Percentiles rank a stretch among this genome's conserved stretches.
phyloP scores from a whole-genome alignment of 2,797 vertebrate genomes.

The Adrianichthys oophorus region DNA sequence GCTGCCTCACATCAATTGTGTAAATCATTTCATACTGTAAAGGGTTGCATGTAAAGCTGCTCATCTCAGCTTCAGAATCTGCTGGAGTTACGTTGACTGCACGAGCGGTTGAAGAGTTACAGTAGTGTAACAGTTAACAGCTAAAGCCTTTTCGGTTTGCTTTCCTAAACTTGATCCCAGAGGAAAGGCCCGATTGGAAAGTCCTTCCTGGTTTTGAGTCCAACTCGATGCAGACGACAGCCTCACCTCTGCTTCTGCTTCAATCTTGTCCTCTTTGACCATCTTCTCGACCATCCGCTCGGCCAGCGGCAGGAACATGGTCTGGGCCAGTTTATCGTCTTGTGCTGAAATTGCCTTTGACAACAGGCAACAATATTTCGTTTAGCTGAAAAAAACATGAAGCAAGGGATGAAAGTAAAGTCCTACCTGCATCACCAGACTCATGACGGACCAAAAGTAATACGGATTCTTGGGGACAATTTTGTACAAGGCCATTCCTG shows the following conservation, averaged over 20 bases:
- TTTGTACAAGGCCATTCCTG: constrained; percentile 98
- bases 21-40: too few species aligned
- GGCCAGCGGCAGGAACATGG: constrained; percentile 96
- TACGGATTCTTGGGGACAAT: constrained; percentile 99
- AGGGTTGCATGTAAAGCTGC: too few species aligned
- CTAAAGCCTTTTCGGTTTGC: too few species aligned
- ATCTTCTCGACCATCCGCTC: constrained; percentile 99
- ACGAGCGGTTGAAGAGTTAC: too few species aligned
- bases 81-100: too few species aligned
- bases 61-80: too few species aligned
- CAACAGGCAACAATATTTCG: neutral
- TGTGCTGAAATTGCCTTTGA: constrained; percentile 93
- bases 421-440: constrained; percentile 96
- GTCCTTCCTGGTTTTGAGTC: too few species aligned
- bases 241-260: constrained; percentile 94
- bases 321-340: constrained; percentile 95
- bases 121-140: too few species aligned
- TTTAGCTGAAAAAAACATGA: neutral
- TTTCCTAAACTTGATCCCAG: too few species aligned
- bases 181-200: too few species aligned
- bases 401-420: neutral
- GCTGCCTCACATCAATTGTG: too few species aligned
- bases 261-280: constrained; percentile 99
- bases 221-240: neutral
- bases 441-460: constrained; percentile 99